These are phyloP conservation scores for Sylvietta virens DNA, from an alignment of 2,113 vertebrate species.

Conservation along the genomic window DNA sequence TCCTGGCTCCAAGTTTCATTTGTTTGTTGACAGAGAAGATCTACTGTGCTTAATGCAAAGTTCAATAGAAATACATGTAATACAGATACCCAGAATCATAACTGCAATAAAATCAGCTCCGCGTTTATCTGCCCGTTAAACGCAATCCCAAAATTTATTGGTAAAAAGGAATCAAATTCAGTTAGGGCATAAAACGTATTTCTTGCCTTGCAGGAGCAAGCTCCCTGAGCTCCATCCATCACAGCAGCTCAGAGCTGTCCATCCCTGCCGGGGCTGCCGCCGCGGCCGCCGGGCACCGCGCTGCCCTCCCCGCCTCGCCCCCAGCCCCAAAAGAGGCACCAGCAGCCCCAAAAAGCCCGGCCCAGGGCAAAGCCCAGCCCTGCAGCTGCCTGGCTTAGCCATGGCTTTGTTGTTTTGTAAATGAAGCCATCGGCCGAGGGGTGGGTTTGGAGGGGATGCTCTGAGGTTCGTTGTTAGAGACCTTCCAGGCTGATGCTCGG, in stretches of 20 bases:
- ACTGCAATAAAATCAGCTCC: conserved; percentile 53
- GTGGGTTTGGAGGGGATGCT: neutral
- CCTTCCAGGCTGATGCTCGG: neutral
- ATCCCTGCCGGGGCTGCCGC: neutral
- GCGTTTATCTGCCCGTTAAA: conserved; percentile 61
- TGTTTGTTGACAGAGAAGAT: conserved; percentile 49
- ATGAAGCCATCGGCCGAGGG: neutral
- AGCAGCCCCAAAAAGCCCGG: neutral
- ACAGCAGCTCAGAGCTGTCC: neutral
- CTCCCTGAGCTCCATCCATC: conserved; percentile 41
- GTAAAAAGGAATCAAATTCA: conserved; percentile 66
- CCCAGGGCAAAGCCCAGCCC: conserved; percentile 25
- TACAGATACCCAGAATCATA: neutral
- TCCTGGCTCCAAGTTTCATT: neutral
- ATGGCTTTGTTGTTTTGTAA: neutral
- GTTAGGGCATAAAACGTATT: conserved; percentile 48
- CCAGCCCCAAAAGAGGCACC: neutral
- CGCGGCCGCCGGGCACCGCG: neutral
- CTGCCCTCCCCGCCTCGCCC: neutral
- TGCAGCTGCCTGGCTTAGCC: neutral
- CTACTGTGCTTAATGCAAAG: conserved; percentile 10
- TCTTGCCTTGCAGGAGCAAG: conserved; percentile 11
- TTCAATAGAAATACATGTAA: conserved; percentile 1
- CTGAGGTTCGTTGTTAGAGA: neutral
- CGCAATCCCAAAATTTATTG: conserved; percentile 61